Evolutionary conservation across 2,113 vertebrate species (phyloP), one percentile per base, ranked within the genome.

Genomic region (Platysternon megacephalum): DNA sequence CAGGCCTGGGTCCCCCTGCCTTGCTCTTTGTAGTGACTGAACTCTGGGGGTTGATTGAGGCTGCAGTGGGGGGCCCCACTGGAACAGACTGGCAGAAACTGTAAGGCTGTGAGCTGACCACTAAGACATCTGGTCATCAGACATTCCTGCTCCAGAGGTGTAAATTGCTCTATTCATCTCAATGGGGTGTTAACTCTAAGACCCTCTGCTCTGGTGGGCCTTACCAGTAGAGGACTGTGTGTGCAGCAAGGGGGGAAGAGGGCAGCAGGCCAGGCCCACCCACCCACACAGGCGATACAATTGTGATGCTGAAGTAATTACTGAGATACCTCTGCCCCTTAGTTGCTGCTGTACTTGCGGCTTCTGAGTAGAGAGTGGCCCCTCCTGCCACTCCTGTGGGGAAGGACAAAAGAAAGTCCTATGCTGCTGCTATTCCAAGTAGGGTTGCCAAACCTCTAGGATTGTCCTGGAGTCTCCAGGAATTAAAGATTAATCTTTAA

Each of bases 381-480:
- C 35, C 29, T 46, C 39, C 82, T 78, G 24, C 14, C 0, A 80
- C 0, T 82, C 72, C n/a, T 42, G 28, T 3, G 12, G 52, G 14
- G 39, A 78, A 94, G 74, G 46, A 65, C 32, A 35, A 35, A 52
- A 86, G 55, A 55, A 17, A 90, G 61, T 1, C 2, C 29, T 0
- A 2, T 56, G 56, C 5, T 74, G 91, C 81, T 2, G 0, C 16
- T 79, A 10, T 51, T 86, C 17, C 48, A 53, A 22, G 21, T 53
- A 53, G 21, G 52, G 52, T 53, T 53, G 52, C 52, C 52, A 53
- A 53, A 21, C 52, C 52, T 53, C 52, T 22, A 53, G 21, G 52
- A 53, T 53, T 53, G 52, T 53, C 52, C 52, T 53, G 52, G 52
- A 53, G 52, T 53, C 52, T 22, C 52, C 52, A 53, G 52, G 52